Conservation (phyloP, 2,888 invertebrate genomes). For the Syrphus vitripennis region DNA sequence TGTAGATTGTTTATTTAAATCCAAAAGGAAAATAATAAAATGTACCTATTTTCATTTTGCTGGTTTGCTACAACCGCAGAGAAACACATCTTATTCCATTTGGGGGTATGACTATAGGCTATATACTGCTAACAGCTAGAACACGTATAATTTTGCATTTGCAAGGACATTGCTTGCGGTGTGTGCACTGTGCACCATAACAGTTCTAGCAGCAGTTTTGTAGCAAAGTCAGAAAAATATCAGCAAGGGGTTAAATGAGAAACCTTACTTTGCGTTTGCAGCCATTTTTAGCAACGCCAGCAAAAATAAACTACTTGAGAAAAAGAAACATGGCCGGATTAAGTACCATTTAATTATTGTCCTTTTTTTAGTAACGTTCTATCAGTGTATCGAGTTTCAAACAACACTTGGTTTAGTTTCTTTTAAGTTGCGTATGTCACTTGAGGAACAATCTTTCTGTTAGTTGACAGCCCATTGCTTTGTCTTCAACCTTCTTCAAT, state of each 20-base stretch:
- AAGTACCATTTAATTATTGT: no score
- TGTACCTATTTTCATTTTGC: conserved; percentile 49
- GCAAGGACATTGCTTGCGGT: conserved; percentile 43
- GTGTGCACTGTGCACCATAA: neutral
- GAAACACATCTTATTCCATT: conserved; percentile 67
- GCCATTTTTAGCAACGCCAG: neutral
- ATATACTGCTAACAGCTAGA: conserved; percentile 23
- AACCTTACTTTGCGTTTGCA: conserved; percentile 44
- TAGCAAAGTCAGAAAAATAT: neutral
- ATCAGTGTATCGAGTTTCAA: no score
- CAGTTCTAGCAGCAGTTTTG: neutral
- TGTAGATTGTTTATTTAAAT: conserved; percentile 47
- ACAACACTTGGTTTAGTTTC: no score
- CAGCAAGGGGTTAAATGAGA: conserved; percentile 10
- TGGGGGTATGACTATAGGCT: conserved; percentile 1
- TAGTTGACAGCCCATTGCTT: no score
- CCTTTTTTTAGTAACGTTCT: no score
- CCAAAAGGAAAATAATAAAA: conserved; percentile 59
- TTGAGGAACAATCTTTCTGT: no score
- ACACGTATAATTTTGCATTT: conserved; percentile 62
- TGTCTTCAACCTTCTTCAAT: no score
- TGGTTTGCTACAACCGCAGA: conserved; percentile 61
- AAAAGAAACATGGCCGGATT: neutral
- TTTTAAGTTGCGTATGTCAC: no score
- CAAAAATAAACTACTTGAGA: conserved; percentile 1